A percentile compares a stretch with the other conserved stretches of the same genome.
These are phyloP conservation scores for Coregonus sp. DNA, from an alignment of 2,797 vertebrate species.

Conservation along the genomic window DNA sequence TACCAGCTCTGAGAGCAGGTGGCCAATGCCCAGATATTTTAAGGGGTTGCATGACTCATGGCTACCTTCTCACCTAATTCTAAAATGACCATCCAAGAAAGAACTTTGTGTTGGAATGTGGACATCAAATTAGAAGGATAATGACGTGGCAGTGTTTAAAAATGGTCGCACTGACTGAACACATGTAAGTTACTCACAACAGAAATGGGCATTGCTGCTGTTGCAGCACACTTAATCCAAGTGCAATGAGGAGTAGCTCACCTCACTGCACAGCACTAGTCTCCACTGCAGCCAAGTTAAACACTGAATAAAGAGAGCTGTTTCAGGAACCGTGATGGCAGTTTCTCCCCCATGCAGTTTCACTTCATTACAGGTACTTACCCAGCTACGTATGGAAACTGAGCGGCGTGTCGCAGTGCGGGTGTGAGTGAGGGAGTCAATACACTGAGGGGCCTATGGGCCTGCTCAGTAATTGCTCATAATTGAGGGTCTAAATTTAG, in stretches of 20 bases:
- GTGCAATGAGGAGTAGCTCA: not conserved
- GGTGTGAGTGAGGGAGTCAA: conserved; percentile 61
- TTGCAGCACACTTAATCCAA: not conserved
- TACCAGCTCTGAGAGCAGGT: not conserved
- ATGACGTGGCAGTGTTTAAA: not conserved
- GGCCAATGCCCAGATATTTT: not conserved
- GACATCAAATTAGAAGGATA: conserved; percentile 1
- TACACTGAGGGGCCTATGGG: conserved; percentile 69
- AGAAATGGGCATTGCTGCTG: not conserved
- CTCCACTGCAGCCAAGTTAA: conserved; percentile 17
- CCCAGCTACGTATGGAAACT: conserved; percentile 35
- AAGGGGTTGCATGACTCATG: not conserved
- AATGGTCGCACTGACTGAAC: not conserved
- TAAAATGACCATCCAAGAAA: not conserved
- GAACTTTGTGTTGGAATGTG: not conserved
- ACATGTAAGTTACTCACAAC: not conserved
- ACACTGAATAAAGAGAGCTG: conserved; percentile 32
- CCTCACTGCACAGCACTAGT: not conserved
- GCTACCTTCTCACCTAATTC: not conserved
- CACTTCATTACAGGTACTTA: conserved; percentile 53
- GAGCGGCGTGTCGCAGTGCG: conserved; percentile 48
- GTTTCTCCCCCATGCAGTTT: conserved; percentile 47
- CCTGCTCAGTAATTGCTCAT: conserved; percentile 78
- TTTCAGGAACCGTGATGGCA: conserved; percentile 56
- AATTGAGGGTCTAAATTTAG: conserved; percentile 81